A percentile compares a stretch with the other conserved stretches of the same genome.
These are phyloP conservation scores for Microplitis deprimator DNA, from an alignment of 2,888 invertebrate species.

Conservation along the genomic window DNA sequence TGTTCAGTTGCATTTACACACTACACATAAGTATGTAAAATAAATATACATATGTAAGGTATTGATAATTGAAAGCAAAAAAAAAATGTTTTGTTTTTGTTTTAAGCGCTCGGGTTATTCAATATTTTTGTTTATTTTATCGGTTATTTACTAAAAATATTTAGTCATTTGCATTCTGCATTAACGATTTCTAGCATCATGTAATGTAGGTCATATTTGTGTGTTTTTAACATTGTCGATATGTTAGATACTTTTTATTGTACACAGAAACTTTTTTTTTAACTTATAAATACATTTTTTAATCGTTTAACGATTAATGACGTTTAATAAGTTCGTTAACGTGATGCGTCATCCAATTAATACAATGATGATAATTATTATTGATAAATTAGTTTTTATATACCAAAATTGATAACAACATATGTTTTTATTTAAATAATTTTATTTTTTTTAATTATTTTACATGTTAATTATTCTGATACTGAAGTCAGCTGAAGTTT, in stretches of 20 bases:
- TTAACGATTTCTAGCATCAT: neutral
- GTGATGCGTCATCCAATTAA: neutral
- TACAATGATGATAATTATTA: neutral
- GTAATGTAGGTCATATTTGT: slow-evolving; percentile 13
- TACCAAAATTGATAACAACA: neutral
- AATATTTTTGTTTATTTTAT: neutral
- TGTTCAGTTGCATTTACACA: neutral
- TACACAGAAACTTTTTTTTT: neutral
- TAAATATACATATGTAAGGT: neutral
- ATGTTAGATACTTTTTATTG: neutral
- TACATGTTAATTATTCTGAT: too few relatives aligned
- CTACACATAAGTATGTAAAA: neutral
- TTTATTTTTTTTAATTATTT: too few relatives aligned
- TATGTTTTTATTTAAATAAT: too few relatives aligned
- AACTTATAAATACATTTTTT: neutral
- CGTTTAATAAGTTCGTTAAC: neutral
- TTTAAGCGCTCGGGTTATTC: too few relatives aligned
- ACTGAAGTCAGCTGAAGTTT: too few relatives aligned
- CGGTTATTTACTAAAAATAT: neutral
- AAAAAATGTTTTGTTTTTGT: neutral
- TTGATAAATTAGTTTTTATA: neutral
- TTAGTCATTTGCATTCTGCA: neutral
- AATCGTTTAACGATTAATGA: neutral
- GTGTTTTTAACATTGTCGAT: neutral
- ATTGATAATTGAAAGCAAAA: too few relatives aligned